A percentile compares a stretch with the other conserved stretches of the same genome.
These are phyloP conservation scores for Tamias sibiricus DNA, from an alignment of 2,113 vertebrate genomes.

Conservation along the genomic window DNA sequence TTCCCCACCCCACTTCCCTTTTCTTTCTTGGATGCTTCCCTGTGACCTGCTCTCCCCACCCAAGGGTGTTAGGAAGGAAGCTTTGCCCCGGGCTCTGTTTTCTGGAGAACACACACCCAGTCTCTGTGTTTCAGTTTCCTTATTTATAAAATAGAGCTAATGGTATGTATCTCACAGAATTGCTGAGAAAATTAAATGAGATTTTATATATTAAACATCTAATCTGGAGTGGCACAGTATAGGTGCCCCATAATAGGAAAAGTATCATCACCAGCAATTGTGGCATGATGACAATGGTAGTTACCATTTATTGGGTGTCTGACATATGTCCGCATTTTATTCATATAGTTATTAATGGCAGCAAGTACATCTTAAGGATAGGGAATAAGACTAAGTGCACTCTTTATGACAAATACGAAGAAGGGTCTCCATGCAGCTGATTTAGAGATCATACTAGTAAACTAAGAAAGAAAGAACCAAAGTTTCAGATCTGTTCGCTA, in stretches of 20 bases:
- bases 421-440: background rate
- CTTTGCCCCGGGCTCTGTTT: background rate
- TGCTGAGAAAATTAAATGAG: background rate
- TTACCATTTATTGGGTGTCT: background rate
- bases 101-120: background rate
- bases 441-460: background rate
- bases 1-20: background rate
- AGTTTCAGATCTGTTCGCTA: background rate
- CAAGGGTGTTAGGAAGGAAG: background rate
- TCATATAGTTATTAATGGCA: background rate
- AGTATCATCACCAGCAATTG: background rate
- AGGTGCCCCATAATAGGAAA: background rate
- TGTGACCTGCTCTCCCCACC: background rate
- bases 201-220: background rate
- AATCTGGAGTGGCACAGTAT: background rate
- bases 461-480: background rate
- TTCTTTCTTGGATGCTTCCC: background rate
- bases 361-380: background rate
- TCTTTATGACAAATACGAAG: background rate
- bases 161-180: background rate
- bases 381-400: background rate
- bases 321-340: background rate
- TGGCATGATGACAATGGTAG: background rate
- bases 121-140: background rate
- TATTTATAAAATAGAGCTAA: conserved; percentile 21